phyloP scores from a whole-genome alignment of 1,140 invertebrate species.

The Papilio machaon region DNA sequence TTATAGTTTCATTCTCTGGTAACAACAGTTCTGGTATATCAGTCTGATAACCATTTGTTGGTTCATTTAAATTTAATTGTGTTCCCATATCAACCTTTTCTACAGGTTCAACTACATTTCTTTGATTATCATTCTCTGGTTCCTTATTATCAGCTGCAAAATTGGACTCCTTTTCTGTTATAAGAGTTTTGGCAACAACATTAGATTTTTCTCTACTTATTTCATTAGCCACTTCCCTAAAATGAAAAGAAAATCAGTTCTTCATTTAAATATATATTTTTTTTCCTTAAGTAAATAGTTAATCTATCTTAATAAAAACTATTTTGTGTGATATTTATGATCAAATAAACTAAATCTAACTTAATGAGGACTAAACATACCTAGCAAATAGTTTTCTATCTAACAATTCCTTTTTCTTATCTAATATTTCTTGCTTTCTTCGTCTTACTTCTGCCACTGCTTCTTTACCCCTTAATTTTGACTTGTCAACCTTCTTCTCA shows the following conservation, averaged over 20 bases:
- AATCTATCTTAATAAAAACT: no score
- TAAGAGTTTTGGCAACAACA: constrained; percentile 52
- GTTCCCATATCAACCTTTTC: constrained; percentile 68
- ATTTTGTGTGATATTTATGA: no score
- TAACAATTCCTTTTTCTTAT: constrained; percentile 71
- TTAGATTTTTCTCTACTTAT: constrained; percentile 70
- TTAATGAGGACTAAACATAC: constrained; percentile 48
- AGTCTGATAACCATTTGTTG: constrained; percentile 63
- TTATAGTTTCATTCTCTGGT: constrained; percentile 59
- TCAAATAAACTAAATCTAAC: no score
- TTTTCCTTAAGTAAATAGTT: no score
- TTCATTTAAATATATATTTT: constrained; percentile 18
- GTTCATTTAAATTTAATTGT: constrained; percentile 63
- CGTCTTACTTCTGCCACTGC: constrained; percentile 63
- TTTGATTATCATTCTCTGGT: constrained; percentile 40
- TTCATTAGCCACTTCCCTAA: constrained; percentile 73
- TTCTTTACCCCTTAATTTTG: constrained; percentile 68
- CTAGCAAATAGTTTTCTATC: constrained; percentile 73
- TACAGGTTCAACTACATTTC: constrained; percentile 43
- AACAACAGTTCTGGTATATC: constrained; percentile 59
- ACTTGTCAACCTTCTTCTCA: constrained; percentile 59
- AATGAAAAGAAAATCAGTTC: constrained; percentile 43
- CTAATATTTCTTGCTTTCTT: constrained; percentile 69
- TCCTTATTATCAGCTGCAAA: constrained; percentile 47
- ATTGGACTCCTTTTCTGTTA: constrained; percentile 41